Base-by-base conservation (phyloP, 2,888 invertebrate species). In the Morpho achilles region DNA sequence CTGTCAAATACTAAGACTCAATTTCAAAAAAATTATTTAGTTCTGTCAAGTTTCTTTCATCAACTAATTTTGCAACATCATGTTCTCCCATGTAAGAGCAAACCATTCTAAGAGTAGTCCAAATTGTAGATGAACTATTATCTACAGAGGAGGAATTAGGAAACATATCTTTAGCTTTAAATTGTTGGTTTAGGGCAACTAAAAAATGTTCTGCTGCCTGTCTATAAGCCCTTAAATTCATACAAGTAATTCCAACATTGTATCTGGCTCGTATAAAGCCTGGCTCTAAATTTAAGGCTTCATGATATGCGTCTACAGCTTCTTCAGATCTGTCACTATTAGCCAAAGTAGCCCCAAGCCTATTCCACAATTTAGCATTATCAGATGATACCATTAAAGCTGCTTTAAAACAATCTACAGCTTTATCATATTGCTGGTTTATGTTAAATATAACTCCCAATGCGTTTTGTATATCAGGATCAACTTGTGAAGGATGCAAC, bases 161-260 rank as follows among this genome's bases (percentile, higher is more conserved):
- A 60, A 80, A 78, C 75, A 72, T 82, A 69, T 65, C 87, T 67
- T 73, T 89, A 65, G 80, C 91, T 78, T 75, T 94, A 23, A 95
- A 93, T 89, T 99, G 99, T 81, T 98, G 95, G 82, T 97, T 98
- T 44, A 99, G 87, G 0, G 99, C 98, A 4, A 95, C 95, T 52
- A 99, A 82, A 72, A 99, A 95, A 89, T 99, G 99, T 80, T 99
- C 98, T 9, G 96, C 97, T 7, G 99, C 98, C 88, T 99, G 96
- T 75, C 95, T 98, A 77, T 99, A 96, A 49, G 98, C 97, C 69
- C 96, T 95, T 50, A 99, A 92, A 85, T 99, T 99, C 87, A 99
- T 97, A 79, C 99, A 99, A 61, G 98, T 97, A 57, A 99, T 98
- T 39, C 99, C 99, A 60, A 99, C 95, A 90, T 99, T 99, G 80